Percentiles rank a stretch among this genome's conserved stretches.
These are phyloP conservation scores for Portevinia maculata DNA, from an alignment of 2,888 invertebrate species.

Conservation along the genomic window DNA sequence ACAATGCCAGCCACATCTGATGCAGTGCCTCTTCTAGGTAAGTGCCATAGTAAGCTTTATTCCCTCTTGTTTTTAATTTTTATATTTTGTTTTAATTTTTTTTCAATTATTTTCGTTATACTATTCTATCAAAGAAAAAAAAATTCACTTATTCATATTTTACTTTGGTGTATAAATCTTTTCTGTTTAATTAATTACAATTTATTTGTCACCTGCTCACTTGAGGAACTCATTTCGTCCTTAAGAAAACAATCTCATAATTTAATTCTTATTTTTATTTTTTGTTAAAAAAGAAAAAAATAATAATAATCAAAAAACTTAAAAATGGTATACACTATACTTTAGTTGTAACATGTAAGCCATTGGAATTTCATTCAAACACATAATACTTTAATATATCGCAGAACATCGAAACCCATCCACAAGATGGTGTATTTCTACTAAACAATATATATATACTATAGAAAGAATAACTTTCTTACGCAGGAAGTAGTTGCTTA, in stretches of 20 bases:
- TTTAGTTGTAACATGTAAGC: conserved; percentile 54
- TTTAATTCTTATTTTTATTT: conserved; percentile 11
- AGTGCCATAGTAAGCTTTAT: conserved; percentile 75
- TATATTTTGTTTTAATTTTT: conserved; percentile 6
- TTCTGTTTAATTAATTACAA: conserved; percentile 7
- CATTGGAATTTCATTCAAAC: conserved; percentile 67
- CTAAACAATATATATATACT: conserved; percentile 35
- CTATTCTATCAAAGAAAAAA: conserved; percentile 13
- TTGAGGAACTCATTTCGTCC: conserved; percentile 42
- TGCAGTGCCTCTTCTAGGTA: conserved; percentile 93
- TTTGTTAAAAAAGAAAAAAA: conserved; percentile 32
- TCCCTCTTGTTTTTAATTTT: conserved; percentile 10
- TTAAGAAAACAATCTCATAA: conserved; percentile 5
- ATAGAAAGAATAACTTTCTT: conserved; percentile 17
- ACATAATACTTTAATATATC: conserved; percentile 61
- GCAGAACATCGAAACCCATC: conserved; percentile 57
- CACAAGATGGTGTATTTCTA: conserved; percentile 21
- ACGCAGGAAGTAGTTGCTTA: conserved; percentile 41
- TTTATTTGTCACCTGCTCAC: conserved; percentile 38
- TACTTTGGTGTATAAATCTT: conserved; percentile 6
- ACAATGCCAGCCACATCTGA: conserved; percentile 99
- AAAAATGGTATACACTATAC: conserved; percentile 66
- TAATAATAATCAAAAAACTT: conserved; percentile 51
- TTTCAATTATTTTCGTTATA: conserved; percentile 26
- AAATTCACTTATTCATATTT: conserved; percentile 30